Conservation (phyloP, 1,140 invertebrate genomes). For the Drosophila lowei region DNA sequence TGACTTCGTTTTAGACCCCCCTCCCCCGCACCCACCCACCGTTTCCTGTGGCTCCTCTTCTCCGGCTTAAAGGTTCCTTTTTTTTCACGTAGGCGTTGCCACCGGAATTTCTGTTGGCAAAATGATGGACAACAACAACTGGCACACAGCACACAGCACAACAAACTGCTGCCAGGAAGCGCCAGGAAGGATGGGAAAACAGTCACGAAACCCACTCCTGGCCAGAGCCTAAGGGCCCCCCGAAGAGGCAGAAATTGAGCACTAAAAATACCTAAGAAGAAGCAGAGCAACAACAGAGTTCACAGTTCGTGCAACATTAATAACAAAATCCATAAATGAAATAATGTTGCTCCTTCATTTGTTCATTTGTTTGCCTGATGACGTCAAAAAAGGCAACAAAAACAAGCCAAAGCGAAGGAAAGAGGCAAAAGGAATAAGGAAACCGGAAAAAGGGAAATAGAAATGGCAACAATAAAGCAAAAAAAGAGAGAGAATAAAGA, state of each 20-base stretch:
- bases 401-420: not conserved
- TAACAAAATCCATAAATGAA: slow-evolving; percentile 81
- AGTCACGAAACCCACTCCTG: slow-evolving; percentile 61
- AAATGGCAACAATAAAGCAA: slow-evolving; percentile 40
- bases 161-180: slow-evolving; percentile 65
- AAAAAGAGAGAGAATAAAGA: slow-evolving; percentile 42
- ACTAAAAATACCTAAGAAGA: slow-evolving; percentile 71
- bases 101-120: slow-evolving; percentile 75
- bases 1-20: slow-evolving; percentile 24
- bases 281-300: slow-evolving; percentile 36
- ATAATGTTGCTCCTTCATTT: slow-evolving; percentile 75
- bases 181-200: slow-evolving; percentile 39
- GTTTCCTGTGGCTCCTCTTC: not conserved
- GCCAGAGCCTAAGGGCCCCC: no score
- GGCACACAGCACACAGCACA: slow-evolving; percentile 22
- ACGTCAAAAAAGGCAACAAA: slow-evolving; percentile 56
- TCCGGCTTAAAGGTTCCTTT: slow-evolving; percentile 21
- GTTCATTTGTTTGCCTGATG: slow-evolving; percentile 73
- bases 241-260: slow-evolving; percentile 44
- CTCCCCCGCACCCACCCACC: not conserved
- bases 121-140: slow-evolving; percentile 72
- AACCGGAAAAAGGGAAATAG: slow-evolving; percentile 31
- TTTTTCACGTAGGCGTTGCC: slow-evolving; percentile 67
- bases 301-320: slow-evolving; percentile 66
- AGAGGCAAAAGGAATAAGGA: slow-evolving; percentile 15